These are phyloP conservation scores for Aurelia coerulea DNA, from an alignment of 30 jellyfish, hydroid and myxozoan species.

Conservation along the genomic window DNA sequence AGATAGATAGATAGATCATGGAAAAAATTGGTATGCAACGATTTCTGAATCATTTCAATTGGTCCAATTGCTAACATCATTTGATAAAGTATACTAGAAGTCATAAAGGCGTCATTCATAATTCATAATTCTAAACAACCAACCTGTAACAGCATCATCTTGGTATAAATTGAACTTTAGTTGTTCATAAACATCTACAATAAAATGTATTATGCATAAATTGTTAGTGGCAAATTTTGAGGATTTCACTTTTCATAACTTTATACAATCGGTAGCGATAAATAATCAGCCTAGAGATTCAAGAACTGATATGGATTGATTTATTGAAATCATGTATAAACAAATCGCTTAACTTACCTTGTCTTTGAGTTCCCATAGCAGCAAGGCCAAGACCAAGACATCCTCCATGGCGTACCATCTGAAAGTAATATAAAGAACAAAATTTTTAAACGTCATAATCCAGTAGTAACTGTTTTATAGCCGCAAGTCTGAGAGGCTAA, in stretches of 20 bases:
- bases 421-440: background rate
- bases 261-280: no score
- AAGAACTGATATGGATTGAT: background rate
- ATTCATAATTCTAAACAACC: background rate
- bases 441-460: no score
- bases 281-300: no score
- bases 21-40: no score
- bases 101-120: no score
- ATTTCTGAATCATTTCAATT: no score
- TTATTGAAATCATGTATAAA: background rate
- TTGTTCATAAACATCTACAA: conserved; percentile 90
- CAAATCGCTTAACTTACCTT: conserved; percentile 52
- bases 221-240: background rate
- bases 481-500: no score
- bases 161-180: conserved; percentile 84
- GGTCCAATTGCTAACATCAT: no score
- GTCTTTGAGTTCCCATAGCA: conserved; percentile 99
- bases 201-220: background rate
- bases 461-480: no score
- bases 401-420: conserved; percentile 99
- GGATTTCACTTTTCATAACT: background rate
- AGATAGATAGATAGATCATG: no score
- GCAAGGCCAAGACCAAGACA: conserved; percentile 98
- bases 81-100: no score
- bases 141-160: conserved; percentile 99